phyloP scores from a whole-genome alignment of 2,113 vertebrate genomes.

The rat (Rattus norvegicus) region GRCr8 NC_086038.1:7867501-7868000 shows the following conservation, averaged over 20 bases:
- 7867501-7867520: not conserved
- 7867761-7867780: not conserved
- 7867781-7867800: not conserved
- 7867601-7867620: not conserved
- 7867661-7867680: not conserved
- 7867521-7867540: not conserved
- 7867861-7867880: not conserved
- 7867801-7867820: not conserved
- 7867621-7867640: no score
- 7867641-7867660: not conserved
- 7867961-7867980: no score
- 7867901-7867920: not conserved
- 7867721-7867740: not conserved
- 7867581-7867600: not conserved
- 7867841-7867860: not conserved
- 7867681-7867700: no score
- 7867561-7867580: not conserved
- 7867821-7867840: not conserved
- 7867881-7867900: not conserved
- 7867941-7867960: no score
- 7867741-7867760: not conserved
- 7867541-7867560: not conserved
- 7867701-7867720: not conserved
- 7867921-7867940: not conserved
- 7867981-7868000: not conserved